phyloP scores from a whole-genome alignment of 2,113 vertebrate genomes.

The Hiodon tergisus region DNA sequence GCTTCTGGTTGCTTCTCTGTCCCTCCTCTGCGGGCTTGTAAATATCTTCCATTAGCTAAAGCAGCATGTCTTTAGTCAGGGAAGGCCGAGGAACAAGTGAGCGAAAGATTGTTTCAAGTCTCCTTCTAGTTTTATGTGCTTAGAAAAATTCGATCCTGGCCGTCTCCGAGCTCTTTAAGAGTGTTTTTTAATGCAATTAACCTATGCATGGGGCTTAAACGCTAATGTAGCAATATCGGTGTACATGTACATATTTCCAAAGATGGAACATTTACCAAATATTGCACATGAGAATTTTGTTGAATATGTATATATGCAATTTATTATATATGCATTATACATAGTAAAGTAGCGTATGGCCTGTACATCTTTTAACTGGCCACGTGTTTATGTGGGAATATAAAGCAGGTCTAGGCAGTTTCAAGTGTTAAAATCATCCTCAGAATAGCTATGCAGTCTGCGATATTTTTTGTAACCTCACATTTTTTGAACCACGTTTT shows the following conservation, averaged over 20 bases:
- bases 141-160: neutral
- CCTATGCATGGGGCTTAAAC: neutral
- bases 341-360: slow-evolving; percentile 9
- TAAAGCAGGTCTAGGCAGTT: neutral
- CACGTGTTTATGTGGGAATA: neutral
- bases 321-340: slow-evolving; percentile 4
- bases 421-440: neutral
- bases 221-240: neutral
- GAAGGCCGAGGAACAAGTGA: neutral
- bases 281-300: slow-evolving; percentile 23
- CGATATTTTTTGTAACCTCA: too few relatives aligned
- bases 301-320: slow-evolving; percentile 26
- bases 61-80: neutral
- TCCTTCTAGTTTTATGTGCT: neutral
- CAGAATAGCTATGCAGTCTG: too few relatives aligned
- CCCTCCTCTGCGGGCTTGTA: neutral
- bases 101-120: neutral
- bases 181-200: neutral
- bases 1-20: neutral
- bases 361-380: neutral
- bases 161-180: neutral
- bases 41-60: slow-evolving; percentile 1
- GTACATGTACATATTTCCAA: slow-evolving; percentile 15
- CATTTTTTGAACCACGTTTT: too few relatives aligned
- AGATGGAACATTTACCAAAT: slow-evolving; percentile 25